These are phyloP conservation scores for Littorina saxatilis DNA, from an alignment of 1,140 invertebrate genomes.

Conservation along the genomic window DNA sequence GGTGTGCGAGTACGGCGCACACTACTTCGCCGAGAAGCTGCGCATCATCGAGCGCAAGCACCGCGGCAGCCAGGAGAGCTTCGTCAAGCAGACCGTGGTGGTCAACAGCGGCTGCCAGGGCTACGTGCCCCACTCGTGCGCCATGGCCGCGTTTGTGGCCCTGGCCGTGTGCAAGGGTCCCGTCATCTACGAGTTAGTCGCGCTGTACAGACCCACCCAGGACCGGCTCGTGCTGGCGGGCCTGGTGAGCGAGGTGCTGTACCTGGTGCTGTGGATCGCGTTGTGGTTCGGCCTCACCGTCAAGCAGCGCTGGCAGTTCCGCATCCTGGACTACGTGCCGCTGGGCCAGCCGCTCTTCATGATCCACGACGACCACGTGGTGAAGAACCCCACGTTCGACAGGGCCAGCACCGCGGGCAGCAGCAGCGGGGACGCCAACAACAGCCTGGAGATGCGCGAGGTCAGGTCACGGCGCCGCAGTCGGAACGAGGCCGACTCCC, in stretches of 20 bases:
- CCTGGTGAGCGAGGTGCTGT: conserved; percentile 61
- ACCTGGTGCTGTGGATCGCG: conserved; percentile 65
- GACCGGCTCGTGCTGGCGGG: conserved; percentile 57
- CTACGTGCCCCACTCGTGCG: conserved; percentile 62
- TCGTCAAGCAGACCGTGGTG: conserved; percentile 54
- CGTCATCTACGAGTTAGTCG: conserved; percentile 61
- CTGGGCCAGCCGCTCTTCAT: conserved; percentile 54
- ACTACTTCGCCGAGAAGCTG: conserved; percentile 63
- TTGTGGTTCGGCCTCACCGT: conserved; percentile 67
- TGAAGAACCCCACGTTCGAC: conserved; percentile 55
- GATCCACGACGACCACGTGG: conserved; percentile 51
- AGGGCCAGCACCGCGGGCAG: not conserved
- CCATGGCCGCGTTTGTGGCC: conserved; percentile 58
- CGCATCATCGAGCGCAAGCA: conserved; percentile 58
- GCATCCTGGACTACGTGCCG: conserved; percentile 66
- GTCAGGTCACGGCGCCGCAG: not conserved
- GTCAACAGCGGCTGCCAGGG: conserved; percentile 60
- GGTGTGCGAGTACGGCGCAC: conserved; percentile 65
- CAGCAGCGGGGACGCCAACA: conserved; percentile 1
- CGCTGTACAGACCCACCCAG: conserved; percentile 56
- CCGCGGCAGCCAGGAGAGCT: conserved; percentile 44
- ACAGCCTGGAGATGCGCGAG: conserved; percentile 3
- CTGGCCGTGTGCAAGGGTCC: conserved; percentile 62
- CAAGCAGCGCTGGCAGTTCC: conserved; percentile 68
- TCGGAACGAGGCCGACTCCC: conserved; percentile 25